Conservation (phyloP, 1,140 invertebrate genomes). For the Drosophila prosaltans region DNA sequence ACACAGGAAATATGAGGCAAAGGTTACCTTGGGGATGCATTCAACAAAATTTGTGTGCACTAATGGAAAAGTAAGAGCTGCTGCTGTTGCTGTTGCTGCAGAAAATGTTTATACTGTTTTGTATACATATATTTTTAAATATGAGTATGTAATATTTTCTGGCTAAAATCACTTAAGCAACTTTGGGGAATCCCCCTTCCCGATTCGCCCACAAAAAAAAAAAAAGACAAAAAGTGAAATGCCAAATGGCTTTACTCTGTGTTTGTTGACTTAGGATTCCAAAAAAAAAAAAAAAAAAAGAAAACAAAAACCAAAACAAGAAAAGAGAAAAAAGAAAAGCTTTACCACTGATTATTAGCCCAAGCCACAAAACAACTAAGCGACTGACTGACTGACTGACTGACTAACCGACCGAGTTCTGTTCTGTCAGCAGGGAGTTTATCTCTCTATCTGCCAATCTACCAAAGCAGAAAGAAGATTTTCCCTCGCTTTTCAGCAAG, state of each 20-base stretch:
- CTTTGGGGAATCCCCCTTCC: conserved; percentile 7
- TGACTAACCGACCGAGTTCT: conserved; percentile 27
- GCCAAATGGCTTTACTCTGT: conserved; percentile 41
- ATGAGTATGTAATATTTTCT: conserved; percentile 47
- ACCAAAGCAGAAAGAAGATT: background rate
- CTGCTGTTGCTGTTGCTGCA: conserved; percentile 29
- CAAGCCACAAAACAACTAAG: conserved; percentile 40
- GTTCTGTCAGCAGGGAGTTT: conserved; percentile 20
- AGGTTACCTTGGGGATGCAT: conserved; percentile 74
- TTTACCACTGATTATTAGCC: conserved; percentile 59
- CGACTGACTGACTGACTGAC: conserved; percentile 36
- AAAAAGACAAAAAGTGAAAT: conserved; percentile 43
- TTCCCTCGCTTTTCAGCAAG: background rate
- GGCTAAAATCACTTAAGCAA: conserved; percentile 63
- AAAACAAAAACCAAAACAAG: background rate
- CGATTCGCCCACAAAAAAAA: background rate
- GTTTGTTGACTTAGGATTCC: conserved; percentile 70
- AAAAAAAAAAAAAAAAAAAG: background rate
- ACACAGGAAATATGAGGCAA: conserved; percentile 56
- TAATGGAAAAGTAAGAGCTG: conserved; percentile 76
- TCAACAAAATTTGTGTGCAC: conserved; percentile 70
- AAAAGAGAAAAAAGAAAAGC: conserved; percentile 33
- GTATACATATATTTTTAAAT: conserved; percentile 32
- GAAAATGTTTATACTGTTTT: conserved; percentile 24
- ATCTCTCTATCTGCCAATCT: conserved; percentile 29